Conservation (phyloP, 2,888 invertebrate species). For the Merodon equestris region DNA sequence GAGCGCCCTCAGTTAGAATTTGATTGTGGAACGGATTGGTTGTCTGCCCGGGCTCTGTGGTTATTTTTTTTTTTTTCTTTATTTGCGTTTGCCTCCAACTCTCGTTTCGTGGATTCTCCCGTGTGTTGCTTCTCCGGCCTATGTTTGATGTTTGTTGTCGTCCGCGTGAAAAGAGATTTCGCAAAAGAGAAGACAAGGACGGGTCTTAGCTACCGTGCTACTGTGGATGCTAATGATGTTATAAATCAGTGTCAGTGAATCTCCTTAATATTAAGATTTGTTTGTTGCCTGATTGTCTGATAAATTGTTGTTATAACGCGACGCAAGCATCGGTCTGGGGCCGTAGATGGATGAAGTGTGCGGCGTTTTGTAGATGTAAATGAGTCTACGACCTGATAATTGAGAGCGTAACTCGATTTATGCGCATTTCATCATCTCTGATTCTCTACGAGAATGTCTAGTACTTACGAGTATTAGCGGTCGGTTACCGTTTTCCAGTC, state of each 20-base stretch:
- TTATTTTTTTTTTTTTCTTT: not conserved
- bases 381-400: conserved; percentile 47
- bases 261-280: conserved; percentile 16
- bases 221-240: conserved; percentile 34
- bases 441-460: too few relatives aligned
- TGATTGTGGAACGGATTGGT: conserved; percentile 75
- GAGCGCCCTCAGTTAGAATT: conserved; percentile 75
- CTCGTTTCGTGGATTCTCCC: not conserved
- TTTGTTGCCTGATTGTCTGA: conserved; percentile 15
- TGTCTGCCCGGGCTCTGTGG: conserved; percentile 45
- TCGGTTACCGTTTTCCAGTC: too few relatives aligned
- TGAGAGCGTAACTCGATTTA: conserved; percentile 51
- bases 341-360: not conserved
- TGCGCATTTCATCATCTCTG: conserved; percentile 4
- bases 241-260: conserved; percentile 53
- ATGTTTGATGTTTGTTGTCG: too few relatives aligned
- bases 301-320: conserved; percentile 47
- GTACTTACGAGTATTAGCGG: too few relatives aligned
- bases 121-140: not conserved
- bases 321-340: too few relatives aligned
- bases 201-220: conserved; percentile 5
- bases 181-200: too few relatives aligned
- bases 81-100: not conserved
- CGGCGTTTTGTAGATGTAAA: conserved; percentile 38
- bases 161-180: too few relatives aligned